Base-by-base conservation (phyloP, 1,140 invertebrate genomes). In the Anthonomus grandis region DNA sequence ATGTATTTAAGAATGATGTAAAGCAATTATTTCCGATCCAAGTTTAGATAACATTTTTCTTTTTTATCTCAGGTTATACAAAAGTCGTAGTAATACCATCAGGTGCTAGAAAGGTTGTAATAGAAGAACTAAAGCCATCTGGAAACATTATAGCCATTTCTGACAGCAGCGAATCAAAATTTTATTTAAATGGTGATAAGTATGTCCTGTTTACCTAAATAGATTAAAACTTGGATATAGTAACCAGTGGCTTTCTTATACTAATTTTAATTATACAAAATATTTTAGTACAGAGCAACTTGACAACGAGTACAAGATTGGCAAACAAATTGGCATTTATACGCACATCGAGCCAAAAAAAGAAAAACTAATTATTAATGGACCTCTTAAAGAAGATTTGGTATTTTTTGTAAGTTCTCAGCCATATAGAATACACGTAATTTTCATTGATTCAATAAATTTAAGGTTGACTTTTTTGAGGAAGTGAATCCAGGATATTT, bases 341-440 rank as follows among this genome's bases (percentile, higher is more conserved):
- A 64, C 55, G 13, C 74, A 77, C 60, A 69, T 74, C 12, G 72
- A 75, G 61, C 59, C 65, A 2, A 56, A 73, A 0, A 73, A 66
- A 56, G 79, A 79, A 63, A 65, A 73, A 44, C 57, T 79, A 4
- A 39, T 68, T 17, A 79, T 80, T n/a, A 71, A 70, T 41, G 78
- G 77, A 4, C 78, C 79, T 0, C 65, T 76, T 17, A 59, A 57
- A 9, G 70, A 76, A 46, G 69, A 75, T 42, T 62, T 79, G n/a
- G 64, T 70, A 23, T 55, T 73, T 47, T 71, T 62, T 57, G 71
- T 73, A 70, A 70, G 66, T 39, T 10, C 19, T 17, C 2, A 45
- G 5, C 21, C 18, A 5, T 23, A 23, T 9, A 5, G 12, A 17
- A 17, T n/a, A 17, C 38, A 41, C 19, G 38, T 15, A 8, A 2